phyloP scores from a whole-genome alignment of 1,140 invertebrate genomes.

The Drosophila kanapiae region DNA sequence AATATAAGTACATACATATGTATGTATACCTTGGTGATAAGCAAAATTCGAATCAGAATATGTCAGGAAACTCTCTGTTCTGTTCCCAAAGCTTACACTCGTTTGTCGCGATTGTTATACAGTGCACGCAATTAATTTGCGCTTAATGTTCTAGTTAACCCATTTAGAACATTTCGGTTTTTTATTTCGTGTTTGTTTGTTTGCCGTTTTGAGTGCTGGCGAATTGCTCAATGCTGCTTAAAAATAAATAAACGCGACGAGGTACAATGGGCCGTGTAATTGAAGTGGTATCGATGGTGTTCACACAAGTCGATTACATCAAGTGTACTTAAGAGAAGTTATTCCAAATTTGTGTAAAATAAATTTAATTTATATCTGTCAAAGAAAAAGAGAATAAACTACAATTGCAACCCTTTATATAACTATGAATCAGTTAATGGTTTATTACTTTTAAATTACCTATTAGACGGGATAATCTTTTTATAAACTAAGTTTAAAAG shows the following conservation, averaged over 20 bases:
- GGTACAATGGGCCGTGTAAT: slow-evolving; percentile 23
- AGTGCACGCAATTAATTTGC: slow-evolving; percentile 71
- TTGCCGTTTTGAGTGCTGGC: slow-evolving; percentile 25
- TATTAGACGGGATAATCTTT: too few species aligned
- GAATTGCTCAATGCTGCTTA: slow-evolving; percentile 40
- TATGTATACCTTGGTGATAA: slow-evolving; percentile 53
- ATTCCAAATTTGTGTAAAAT: too few species aligned
- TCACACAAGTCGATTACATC: slow-evolving; percentile 12
- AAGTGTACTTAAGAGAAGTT: background rate
- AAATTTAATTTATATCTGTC: too few species aligned
- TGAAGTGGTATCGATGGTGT: slow-evolving; percentile 6
- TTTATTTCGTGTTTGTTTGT: slow-evolving; percentile 15
- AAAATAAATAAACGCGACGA: slow-evolving; percentile 45
- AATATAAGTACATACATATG: slow-evolving; percentile 12
- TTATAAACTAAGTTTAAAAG: too few species aligned
- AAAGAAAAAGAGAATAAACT: too few species aligned
- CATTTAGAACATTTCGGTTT: slow-evolving; percentile 41
- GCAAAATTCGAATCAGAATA: slow-evolving; percentile 40
- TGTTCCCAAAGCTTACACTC: slow-evolving; percentile 1
- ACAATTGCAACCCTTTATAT: too few species aligned
- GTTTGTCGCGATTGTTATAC: slow-evolving; percentile 34
- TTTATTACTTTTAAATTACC: too few species aligned
- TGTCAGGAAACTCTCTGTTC: slow-evolving; percentile 13
- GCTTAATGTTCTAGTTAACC: slow-evolving; percentile 43
- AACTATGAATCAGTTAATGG: too few species aligned